phyloP scores from a whole-genome alignment of 2,113 vertebrate genomes.

The Gnathonemus echidnorhynchus region DNA sequence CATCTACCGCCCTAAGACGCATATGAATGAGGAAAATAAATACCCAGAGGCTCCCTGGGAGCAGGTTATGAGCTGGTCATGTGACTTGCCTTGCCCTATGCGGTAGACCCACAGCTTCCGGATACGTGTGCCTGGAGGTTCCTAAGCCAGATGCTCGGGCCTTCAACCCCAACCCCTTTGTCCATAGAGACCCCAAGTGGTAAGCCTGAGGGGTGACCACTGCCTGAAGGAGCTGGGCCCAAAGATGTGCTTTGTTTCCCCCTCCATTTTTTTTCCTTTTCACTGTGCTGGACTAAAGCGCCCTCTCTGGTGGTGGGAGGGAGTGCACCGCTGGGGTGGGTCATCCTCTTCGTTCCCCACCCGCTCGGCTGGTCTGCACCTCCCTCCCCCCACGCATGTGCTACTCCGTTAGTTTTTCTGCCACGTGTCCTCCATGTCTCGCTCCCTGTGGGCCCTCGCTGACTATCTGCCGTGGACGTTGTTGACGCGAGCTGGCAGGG shows the following conservation, averaged over 20 bases:
- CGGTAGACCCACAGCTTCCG: not conserved
- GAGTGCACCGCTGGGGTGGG: not conserved
- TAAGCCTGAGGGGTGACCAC: not conserved
- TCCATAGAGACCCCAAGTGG: not conserved
- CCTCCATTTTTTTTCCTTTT: not conserved
- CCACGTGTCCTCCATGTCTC: not conserved
- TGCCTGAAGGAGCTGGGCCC: not conserved
- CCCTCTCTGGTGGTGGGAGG: not conserved
- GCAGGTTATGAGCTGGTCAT: not conserved
- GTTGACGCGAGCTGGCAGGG: constrained; percentile 60
- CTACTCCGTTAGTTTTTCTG: constrained; percentile 11
- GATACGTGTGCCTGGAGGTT: not conserved
- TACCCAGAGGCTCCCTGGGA: not conserved
- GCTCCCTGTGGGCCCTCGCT: not conserved
- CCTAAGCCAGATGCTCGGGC: not conserved
- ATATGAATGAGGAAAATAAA: not conserved
- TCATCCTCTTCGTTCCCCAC: not conserved
- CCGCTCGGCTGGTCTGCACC: not conserved
- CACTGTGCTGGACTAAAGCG: not conserved
- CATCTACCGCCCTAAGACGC: not conserved
- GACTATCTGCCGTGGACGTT: constrained; percentile 74
- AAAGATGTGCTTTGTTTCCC: no score
- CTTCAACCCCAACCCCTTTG: not conserved
- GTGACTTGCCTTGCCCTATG: not conserved
- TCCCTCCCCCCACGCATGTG: not conserved